A percentile compares a stretch with the other conserved stretches of the same genome.
These are phyloP conservation scores for Camponotus floridanus DNA, from an alignment of 1,140 invertebrate genomes.

Conservation along the genomic window DNA sequence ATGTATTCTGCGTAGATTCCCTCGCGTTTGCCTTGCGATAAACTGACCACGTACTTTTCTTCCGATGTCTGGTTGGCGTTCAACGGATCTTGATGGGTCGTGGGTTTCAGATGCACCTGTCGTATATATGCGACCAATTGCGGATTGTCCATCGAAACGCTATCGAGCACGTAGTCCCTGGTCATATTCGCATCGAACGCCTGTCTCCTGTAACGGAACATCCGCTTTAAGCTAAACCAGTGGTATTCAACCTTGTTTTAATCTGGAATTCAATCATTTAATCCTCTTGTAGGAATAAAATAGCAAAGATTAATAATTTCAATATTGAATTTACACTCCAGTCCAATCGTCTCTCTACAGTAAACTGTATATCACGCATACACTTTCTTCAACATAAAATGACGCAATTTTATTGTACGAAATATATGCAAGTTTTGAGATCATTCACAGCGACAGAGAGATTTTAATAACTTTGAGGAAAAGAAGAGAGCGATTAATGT, in stretches of 20 bases:
- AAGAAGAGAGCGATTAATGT: background rate
- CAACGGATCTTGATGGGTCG: constrained; percentile 81
- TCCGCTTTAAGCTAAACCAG: constrained; percentile 55
- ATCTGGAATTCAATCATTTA: constrained; percentile 19
- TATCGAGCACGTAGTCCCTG: constrained; percentile 90
- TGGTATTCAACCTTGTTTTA: constrained; percentile 28
- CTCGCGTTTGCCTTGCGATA: constrained; percentile 85
- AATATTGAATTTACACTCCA: background rate
- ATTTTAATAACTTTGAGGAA: background rate
- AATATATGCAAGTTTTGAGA: background rate
- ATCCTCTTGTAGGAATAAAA: constrained; percentile 16
- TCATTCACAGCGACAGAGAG: background rate
- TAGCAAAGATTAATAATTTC: background rate
- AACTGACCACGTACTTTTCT: constrained; percentile 83
- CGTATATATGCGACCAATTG: constrained; percentile 91
- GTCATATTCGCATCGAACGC: constrained; percentile 89
- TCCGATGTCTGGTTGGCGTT: constrained; percentile 84
- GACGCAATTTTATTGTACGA: background rate
- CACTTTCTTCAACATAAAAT: background rate
- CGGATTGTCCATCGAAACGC: constrained; percentile 91
- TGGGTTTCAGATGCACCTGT: constrained; percentile 87
- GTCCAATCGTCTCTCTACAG: background rate
- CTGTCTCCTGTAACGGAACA: constrained; percentile 79
- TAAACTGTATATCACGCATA: background rate
- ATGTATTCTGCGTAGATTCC: constrained; percentile 87